Conservation (phyloP, 2,113 vertebrate genomes). For the Cervus canadensis region DNA sequence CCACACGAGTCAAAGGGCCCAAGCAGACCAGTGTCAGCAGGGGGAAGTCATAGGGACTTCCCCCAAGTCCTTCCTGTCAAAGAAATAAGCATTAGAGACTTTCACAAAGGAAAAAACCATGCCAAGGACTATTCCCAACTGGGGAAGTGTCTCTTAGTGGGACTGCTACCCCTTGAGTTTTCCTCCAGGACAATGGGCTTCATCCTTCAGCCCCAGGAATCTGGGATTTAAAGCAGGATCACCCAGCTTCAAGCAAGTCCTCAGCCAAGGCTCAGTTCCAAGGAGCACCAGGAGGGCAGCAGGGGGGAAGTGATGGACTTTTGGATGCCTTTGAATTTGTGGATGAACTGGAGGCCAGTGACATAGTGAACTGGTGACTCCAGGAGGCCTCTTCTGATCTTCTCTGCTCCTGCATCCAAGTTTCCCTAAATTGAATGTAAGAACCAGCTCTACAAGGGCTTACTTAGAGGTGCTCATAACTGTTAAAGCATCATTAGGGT, state of each 20-base stretch:
- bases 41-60: conserved; percentile 45
- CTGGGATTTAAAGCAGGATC: neutral
- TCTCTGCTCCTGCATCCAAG: neutral
- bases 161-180: neutral
- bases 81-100: neutral
- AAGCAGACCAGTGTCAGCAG: neutral
- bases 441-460: neutral
- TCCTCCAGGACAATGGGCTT: neutral
- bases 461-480: neutral
- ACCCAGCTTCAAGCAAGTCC: neutral
- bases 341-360: neutral
- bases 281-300: neutral
- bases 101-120: neutral
- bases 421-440: neutral
- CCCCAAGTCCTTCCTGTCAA: conserved; percentile 43
- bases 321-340: neutral
- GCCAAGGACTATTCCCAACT: neutral
- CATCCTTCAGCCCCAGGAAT: neutral
- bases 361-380: neutral
- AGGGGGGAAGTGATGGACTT: neutral
- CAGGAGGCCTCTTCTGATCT: neutral
- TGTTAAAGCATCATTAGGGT: neutral
- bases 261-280: neutral
- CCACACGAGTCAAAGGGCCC: neutral
- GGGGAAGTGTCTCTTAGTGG: neutral